Evolutionary conservation across 2,113 vertebrate species (phyloP).

Genomic region (Tupaia chinensis): DNA sequence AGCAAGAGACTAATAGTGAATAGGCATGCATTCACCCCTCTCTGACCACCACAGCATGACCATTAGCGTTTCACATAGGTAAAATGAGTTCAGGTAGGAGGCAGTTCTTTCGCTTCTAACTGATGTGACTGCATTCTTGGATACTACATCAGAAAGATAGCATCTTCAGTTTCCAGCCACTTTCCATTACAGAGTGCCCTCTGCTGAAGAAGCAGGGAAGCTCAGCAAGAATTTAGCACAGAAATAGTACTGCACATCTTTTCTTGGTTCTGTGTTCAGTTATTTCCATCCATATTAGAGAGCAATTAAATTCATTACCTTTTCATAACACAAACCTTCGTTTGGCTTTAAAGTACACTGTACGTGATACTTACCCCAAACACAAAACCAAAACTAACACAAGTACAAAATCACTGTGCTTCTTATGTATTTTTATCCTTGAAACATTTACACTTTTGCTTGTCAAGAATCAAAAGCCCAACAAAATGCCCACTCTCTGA

Average conservation of each 20-base stretch:
- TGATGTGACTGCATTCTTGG: constrained; percentile 46
- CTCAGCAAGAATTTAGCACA: constrained; percentile 64
- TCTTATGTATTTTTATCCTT: neutral
- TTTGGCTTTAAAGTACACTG: constrained; percentile 20
- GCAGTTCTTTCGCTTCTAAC: neutral
- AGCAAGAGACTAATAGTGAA: neutral
- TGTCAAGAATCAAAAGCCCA: constrained; percentile 33
- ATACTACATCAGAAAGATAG: neutral
- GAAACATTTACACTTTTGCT: neutral
- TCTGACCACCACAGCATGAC: neutral
- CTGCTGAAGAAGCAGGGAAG: constrained; percentile 83
- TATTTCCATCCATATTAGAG: constrained; percentile 17
- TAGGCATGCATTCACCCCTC: neutral
- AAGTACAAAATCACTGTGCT: neutral
- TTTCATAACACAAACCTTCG: neutral
- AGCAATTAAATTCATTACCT: constrained; percentile 1
- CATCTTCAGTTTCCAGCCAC: constrained; percentile 75
- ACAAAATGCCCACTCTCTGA: neutral
- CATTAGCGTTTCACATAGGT: neutral
- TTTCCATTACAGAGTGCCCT: constrained; percentile 86
- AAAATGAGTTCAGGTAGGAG: neutral
- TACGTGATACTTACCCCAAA: neutral
- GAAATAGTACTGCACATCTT: neutral
- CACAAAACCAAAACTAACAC: neutral
- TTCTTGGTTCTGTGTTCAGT: neutral